phyloP scores from a whole-genome alignment of 2,888 invertebrate species.

The Thelaira solivaga region DNA sequence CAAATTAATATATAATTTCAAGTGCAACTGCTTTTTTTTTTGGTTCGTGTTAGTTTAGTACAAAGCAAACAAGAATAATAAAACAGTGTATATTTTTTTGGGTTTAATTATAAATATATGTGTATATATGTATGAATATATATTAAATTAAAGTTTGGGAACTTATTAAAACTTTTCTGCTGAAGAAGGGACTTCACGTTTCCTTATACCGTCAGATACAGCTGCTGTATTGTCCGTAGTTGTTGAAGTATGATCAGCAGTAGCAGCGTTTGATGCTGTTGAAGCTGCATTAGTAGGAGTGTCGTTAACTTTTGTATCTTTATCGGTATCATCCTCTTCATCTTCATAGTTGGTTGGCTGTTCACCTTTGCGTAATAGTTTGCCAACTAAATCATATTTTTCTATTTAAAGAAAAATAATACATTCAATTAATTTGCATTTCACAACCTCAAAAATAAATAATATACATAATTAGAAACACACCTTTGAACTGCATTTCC shows the following conservation, averaged over 20 bases:
- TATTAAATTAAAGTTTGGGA: constrained; percentile 1
- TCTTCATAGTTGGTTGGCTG: constrained; percentile 93
- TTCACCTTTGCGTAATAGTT: constrained; percentile 93
- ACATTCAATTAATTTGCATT: constrained; percentile 93
- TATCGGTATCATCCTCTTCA: constrained; percentile 81
- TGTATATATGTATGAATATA: constrained; percentile 20
- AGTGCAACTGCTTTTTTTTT: constrained; percentile 47
- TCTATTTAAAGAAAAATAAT: constrained; percentile 79
- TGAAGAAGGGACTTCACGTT: constrained; percentile 63
- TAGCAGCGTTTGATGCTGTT: constrained; percentile 24
- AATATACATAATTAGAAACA: not conserved
- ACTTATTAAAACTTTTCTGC: constrained; percentile 66
- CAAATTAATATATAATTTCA: constrained; percentile 56
- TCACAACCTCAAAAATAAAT: constrained; percentile 81
- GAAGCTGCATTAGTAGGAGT: constrained; percentile 41
- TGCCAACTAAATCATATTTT: constrained; percentile 94
- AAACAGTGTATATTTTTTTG: not conserved
- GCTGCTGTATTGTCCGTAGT: constrained; percentile 28
- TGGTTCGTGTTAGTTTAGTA: constrained; percentile 19
- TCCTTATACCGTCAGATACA: constrained; percentile 61
- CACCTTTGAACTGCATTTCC: constrained; percentile 98
- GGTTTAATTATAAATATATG: constrained; percentile 32
- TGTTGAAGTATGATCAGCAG: constrained; percentile 21
- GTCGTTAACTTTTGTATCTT: constrained; percentile 58
- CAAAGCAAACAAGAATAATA: constrained; percentile 14